phyloP scores from a whole-genome alignment of 2,888 invertebrate genomes.

The Phaonia tiefii region DNA sequence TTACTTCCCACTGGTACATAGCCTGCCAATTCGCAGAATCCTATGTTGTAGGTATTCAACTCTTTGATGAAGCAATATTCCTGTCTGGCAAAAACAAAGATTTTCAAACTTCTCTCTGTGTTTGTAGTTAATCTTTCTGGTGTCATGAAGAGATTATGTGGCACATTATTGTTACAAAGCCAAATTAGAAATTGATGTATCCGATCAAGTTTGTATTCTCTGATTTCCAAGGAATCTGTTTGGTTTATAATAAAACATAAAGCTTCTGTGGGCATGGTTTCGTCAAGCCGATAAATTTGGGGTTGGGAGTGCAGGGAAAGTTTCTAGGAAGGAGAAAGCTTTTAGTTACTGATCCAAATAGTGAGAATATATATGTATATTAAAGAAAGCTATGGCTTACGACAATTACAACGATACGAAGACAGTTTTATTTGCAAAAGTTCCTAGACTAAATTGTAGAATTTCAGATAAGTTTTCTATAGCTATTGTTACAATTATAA shows the following conservation, averaged over 20 bases:
- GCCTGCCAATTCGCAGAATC: slow-evolving; percentile 89
- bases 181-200: slow-evolving; percentile 81
- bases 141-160: slow-evolving; percentile 89
- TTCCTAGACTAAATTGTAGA: too few relatives aligned
- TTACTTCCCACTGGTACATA: slow-evolving; percentile 87
- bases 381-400: too few relatives aligned
- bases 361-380: too few relatives aligned
- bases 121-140: slow-evolving; percentile 58
- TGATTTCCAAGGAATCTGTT: slow-evolving; percentile 51
- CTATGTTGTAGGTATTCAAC: slow-evolving; percentile 84
- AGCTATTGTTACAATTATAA: too few relatives aligned
- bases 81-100: slow-evolving; percentile 86
- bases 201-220: slow-evolving; percentile 67
- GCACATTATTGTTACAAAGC: slow-evolving; percentile 84
- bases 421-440: too few relatives aligned
- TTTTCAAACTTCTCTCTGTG: slow-evolving; percentile 81
- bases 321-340: slow-evolving; percentile 52
- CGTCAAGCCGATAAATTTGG: slow-evolving; percentile 76
- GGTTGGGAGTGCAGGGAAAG: slow-evolving; percentile 68
- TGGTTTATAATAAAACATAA: slow-evolving; percentile 84
- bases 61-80: slow-evolving; percentile 83
- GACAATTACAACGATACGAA: too few relatives aligned
- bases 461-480: too few relatives aligned
- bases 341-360: neutral
- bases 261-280: slow-evolving; percentile 84